phyloP scores from a whole-genome alignment of 2,888 invertebrate genomes.

The Chymomyza procnemis region DNA sequence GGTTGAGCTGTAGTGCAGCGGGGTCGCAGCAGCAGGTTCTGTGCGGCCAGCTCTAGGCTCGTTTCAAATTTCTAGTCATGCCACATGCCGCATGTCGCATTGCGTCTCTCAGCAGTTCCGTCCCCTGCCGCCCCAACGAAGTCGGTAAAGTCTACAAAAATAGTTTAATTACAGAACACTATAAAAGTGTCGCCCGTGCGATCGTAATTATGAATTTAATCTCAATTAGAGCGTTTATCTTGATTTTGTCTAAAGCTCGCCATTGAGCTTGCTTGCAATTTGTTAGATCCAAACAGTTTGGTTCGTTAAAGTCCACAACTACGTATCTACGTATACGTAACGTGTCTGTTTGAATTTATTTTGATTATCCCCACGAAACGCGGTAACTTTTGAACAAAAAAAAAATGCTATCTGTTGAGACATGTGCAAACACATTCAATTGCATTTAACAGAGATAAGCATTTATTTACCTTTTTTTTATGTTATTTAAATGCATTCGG shows the following conservation, averaged over 20 bases:
- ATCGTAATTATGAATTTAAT: slow-evolving; percentile 79
- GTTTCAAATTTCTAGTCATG: slow-evolving; percentile 61
- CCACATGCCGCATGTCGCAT: neutral
- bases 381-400: slow-evolving; percentile 29
- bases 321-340: neutral
- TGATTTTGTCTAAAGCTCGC: slow-evolving; percentile 53
- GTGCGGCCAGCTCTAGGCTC: slow-evolving; percentile 39
- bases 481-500: slow-evolving; percentile 35
- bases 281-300: slow-evolving; percentile 49
- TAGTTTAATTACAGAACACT: slow-evolving; percentile 77
- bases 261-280: slow-evolving; percentile 44
- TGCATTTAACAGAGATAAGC: slow-evolving; percentile 59
- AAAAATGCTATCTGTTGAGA: slow-evolving; percentile 55
- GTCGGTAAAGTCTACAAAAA: slow-evolving; percentile 32
- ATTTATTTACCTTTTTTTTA: slow-evolving; percentile 30
- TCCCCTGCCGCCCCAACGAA: too few relatives aligned
- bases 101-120: slow-evolving; percentile 7
- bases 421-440: slow-evolving; percentile 70
- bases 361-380: slow-evolving; percentile 53
- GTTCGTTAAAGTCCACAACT: too few relatives aligned
- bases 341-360: slow-evolving; percentile 56
- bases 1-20: neutral
- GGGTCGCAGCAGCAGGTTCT: slow-evolving; percentile 36
- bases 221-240: slow-evolving; percentile 76
- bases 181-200: slow-evolving; percentile 77